phyloP scores from a whole-genome alignment of 2,113 vertebrate genomes.

The Pipa parva region DNA sequence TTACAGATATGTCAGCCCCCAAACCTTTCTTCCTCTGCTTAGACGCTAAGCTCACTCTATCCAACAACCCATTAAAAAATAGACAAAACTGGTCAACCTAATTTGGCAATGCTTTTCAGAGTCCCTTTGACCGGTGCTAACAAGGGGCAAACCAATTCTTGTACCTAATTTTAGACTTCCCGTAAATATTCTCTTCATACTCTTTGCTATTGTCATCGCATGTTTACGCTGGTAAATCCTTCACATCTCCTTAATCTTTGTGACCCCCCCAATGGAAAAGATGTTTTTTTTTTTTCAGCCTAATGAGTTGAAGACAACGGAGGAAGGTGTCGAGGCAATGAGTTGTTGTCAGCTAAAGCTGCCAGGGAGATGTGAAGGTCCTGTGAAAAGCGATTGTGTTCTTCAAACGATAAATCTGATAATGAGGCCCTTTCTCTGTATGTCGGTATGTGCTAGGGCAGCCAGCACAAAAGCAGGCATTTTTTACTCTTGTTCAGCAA shows the following conservation, averaged over 20 bases:
- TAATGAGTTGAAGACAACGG: conserved; percentile 27
- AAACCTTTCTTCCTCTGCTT: no score
- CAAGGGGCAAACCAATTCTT: conserved; percentile 5
- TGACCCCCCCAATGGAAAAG: conserved; percentile 4
- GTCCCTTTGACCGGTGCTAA: no score
- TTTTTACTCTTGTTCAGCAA: not conserved
- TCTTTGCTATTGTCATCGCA: not conserved
- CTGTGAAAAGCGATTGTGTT: conserved; percentile 23
- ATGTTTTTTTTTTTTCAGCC: conserved; percentile 41
- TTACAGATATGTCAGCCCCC: no score
- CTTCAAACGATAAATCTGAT: conserved; percentile 37
- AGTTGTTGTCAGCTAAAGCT: conserved; percentile 17
- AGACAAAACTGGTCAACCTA: no score
- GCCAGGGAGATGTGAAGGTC: conserved; percentile 31
- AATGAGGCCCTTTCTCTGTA: conserved; percentile 24
- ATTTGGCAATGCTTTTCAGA: no score
- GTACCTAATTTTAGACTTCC: not conserved
- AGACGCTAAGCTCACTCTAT: no score
- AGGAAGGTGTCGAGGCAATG: conserved; percentile 20
- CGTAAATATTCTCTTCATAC: not conserved
- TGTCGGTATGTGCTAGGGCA: not conserved
- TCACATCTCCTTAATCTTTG: conserved; percentile 35
- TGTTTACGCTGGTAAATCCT: conserved; percentile 16
- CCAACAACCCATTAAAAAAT: no score
- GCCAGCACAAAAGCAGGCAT: not conserved